Base-by-base conservation (phyloP, 1,140 invertebrate species). In the Heliconius nattereri region DNA sequence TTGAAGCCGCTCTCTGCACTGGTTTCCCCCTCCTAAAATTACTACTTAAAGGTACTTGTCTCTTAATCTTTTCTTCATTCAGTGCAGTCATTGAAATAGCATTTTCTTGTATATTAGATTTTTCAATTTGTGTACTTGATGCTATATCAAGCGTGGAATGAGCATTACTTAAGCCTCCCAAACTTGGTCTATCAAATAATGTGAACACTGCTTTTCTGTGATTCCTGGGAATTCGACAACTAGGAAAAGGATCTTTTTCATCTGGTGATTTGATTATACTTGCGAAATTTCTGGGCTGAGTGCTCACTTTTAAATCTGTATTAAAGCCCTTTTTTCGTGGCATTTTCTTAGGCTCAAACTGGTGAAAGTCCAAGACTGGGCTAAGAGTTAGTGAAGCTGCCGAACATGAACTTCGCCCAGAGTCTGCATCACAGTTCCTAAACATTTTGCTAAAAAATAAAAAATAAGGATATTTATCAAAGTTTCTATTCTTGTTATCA, bases 1-100 rank as follows among this genome's bases (percentile, higher is more conserved):
- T 95, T 3, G 96, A 97, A 13, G 96, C 96, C 70, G 96, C 96
- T 85, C 97, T 95, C 88, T 97, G 96, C 26, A 97, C 96, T 19
- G 96, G 96, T 89, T 96, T 96, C 32, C 95, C 90, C 86, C 95
- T 88, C 82, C 88, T 90, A 76, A 93, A 94, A 86, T 92, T 92
- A 60, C 81, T 78, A 76, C 72, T 81, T 35, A 83, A 26, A 52
- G 76, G 73, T 35, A 75, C 77, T 78, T 86, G 75, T 71, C 32
- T 86, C 83, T 37, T 75, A 74, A 76, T 73, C 20, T 90, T 87
- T 75, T 90, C 89, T 60, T 76, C 76, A 76, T 85, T 83, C 40
- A 93, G 84, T 19, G 85, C 82, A 40, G 85, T 85, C 85, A 93
- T 84, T 13, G 92, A 93, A 0, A 89, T 83, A 40, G 91, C 84